Percentiles rank a stretch among this genome's conserved stretches.
These are phyloP conservation scores for Lordiphosa stackelbergi DNA, from an alignment of 1,140 invertebrate genomes.

Conservation along the genomic window DNA sequence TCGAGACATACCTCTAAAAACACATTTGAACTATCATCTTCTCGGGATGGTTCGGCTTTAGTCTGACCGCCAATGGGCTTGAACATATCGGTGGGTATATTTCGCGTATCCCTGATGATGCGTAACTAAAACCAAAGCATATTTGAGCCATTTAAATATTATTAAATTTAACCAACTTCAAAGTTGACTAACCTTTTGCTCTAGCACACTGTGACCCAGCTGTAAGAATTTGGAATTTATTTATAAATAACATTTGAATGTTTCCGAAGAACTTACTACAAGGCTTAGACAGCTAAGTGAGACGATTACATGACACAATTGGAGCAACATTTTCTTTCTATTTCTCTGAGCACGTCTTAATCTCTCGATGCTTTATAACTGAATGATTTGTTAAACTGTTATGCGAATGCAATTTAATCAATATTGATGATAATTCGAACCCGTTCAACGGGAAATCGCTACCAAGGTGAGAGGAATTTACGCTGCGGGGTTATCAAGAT, in stretches of 20 bases:
- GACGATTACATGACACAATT: slow-evolving; percentile 5
- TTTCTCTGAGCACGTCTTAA: slow-evolving; percentile 21
- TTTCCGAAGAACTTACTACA: slow-evolving; percentile 18
- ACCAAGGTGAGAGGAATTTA: slow-evolving; percentile 35
- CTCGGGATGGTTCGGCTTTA: not conserved
- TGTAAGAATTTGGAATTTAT: slow-evolving; percentile 4
- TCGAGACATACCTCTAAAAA: not conserved
- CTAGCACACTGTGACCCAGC: slow-evolving; percentile 16
- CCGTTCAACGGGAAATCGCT: slow-evolving; percentile 45
- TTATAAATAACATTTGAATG: too few relatives aligned
- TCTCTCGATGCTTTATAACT: slow-evolving; percentile 19
- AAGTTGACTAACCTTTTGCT: slow-evolving; percentile 19
- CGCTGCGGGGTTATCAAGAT: slow-evolving; percentile 46
- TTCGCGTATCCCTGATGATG: slow-evolving; percentile 26
- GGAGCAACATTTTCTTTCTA: slow-evolving; percentile 25
- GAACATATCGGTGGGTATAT: slow-evolving; percentile 43
- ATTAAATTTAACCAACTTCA: not conserved
- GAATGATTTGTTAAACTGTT: slow-evolving; percentile 21
- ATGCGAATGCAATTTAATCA: slow-evolving; percentile 29
- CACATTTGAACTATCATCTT: not conserved
- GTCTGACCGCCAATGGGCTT: slow-evolving; percentile 21
- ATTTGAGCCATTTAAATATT: not conserved
- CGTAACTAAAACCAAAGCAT: slow-evolving; percentile 14
- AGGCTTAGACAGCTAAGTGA: slow-evolving; percentile 13
- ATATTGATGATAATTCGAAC: slow-evolving; percentile 22